A percentile compares a stretch with the other conserved stretches of the same genome.
phyloP scores from a whole-genome alignment of 2,797 vertebrate genomes.

The Pipistrellus nathusii region DNA sequence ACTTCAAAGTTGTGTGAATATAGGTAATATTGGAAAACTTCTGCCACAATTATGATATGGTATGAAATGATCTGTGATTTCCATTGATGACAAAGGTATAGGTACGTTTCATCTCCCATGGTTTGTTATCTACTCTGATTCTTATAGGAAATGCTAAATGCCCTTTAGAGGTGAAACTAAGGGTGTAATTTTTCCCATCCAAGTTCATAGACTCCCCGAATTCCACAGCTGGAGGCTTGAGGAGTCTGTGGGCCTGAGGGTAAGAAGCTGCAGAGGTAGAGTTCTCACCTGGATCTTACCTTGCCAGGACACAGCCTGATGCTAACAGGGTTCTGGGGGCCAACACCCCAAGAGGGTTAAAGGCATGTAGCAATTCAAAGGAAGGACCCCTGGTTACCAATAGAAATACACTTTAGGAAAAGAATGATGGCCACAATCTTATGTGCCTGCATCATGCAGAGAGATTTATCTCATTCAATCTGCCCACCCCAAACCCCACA shows the following conservation, averaged over 20 bases:
- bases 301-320: not conserved
- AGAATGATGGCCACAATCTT: not conserved
- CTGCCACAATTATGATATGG: not conserved
- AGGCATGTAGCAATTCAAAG: accelerated
- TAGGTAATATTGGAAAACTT: not conserved
- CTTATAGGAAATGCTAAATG: not conserved
- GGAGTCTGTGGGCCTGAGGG: not conserved
- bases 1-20: not conserved
- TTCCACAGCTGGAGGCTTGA: not conserved
- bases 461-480: not conserved
- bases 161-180: not conserved
- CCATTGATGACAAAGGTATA: not conserved
- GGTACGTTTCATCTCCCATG: not conserved
- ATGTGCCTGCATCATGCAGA: no score
- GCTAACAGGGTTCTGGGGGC: not conserved
- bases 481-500: not conserved
- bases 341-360: not conserved
- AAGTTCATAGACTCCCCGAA: not conserved
- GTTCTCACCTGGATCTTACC: not conserved
- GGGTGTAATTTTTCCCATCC: not conserved
- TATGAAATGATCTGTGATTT: not conserved
- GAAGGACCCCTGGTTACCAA: not conserved
- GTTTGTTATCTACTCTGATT: not conserved
- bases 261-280: no score
- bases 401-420: not conserved